Base-by-base conservation (phyloP, 37 sponge, comb jelly and placozoan genomes). In the Haliclona indistincta region DNA sequence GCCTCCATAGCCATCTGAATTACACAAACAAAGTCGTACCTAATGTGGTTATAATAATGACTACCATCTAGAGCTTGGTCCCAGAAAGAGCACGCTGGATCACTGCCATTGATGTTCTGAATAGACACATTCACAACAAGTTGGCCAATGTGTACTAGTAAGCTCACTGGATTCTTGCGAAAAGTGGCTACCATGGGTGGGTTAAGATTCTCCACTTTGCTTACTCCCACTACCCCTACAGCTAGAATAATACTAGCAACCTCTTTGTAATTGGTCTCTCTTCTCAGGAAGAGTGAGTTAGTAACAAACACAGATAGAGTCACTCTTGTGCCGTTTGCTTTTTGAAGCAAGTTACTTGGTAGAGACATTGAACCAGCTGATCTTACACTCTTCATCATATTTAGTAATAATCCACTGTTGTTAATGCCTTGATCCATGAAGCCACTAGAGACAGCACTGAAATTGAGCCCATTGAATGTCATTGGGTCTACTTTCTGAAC, bases 11-110 rank as follows among this genome's bases (percentile, higher is more conserved):
- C 71, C 56, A 22, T 64, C 37, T 78, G n/a, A n/a, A n/a, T n/a
- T n/a, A n/a, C n/a, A n/a, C n/a, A n/a, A n/a, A n/a, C n/a, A n/a
- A 35, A 38, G 34, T 34, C 33, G 17, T 19, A 20, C 25, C 22
- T 52, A 1, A 11, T 6, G 49, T 33, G 4, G 5, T 8, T 51
- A 23, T 29, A 7, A 8, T 47, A n/a, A n/a, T n/a, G n/a, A 55
- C 30, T 15, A 65, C 71, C 73, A 35, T 84, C 84, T 6, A 70
- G 71, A 23, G 37, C 25, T 37, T 76, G 78, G 53, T 84, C 75
- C 84, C 84, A 84, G 44, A 52, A 84, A 2, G 84, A 70, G 38
- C 81, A 81, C 0, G 0, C 0, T 15, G 81, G 30, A 13, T 52
- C 53, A 32, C 26, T 61, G 15, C 67, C 81, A 72, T 71, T 45